These are phyloP conservation scores for Misgurnus mizolepis DNA, from an alignment of 2,113 vertebrate species.

Conservation along the genomic window DNA sequence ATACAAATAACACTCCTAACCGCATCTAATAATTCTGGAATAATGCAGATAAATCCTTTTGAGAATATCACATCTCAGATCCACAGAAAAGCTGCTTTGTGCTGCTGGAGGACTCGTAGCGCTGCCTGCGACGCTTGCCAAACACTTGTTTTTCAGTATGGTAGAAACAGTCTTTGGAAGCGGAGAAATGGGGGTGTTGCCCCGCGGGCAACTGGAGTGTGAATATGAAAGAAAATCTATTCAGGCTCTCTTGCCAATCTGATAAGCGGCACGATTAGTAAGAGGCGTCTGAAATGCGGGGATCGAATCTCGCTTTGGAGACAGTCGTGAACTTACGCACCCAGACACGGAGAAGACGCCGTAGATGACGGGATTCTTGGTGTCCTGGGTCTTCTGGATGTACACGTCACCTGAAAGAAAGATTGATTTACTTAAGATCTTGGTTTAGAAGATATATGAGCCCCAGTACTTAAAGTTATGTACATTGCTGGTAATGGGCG, in stretches of 20 bases:
- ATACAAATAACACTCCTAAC: slow-evolving; percentile 26
- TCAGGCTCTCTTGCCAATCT: slow-evolving; percentile 37
- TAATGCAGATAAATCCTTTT: slow-evolving; percentile 29
- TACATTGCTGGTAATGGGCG: not conserved
- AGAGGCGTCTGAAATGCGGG: slow-evolving; percentile 1
- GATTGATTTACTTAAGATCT: slow-evolving; percentile 45
- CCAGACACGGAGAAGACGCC: slow-evolving; percentile 95
- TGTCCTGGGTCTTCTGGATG: slow-evolving; percentile 96
- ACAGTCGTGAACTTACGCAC: slow-evolving; percentile 71
- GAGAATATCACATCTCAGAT: slow-evolving; percentile 45
- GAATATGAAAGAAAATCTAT: slow-evolving; percentile 39
- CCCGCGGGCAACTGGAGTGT: slow-evolving; percentile 16
- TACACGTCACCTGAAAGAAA: slow-evolving; percentile 89
- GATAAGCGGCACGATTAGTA: slow-evolving; percentile 29
- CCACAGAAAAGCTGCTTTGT: slow-evolving; percentile 25
- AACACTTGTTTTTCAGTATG: slow-evolving; percentile 31
- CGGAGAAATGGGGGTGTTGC: slow-evolving; percentile 35
- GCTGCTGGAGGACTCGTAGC: slow-evolving; percentile 2
- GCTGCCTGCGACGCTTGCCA: slow-evolving; percentile 23
- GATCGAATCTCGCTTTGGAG: not conserved
- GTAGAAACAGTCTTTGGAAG: slow-evolving; percentile 28
- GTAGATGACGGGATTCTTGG: slow-evolving; percentile 95
- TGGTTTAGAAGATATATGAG: not conserved
- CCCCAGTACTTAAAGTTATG: not conserved
- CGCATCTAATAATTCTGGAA: slow-evolving; percentile 31